A percentile compares a stretch with the other conserved stretches of the same genome.
phyloP scores from a whole-genome alignment of 1,140 invertebrate species.

The Teleogryllus occipitalis region DNA sequence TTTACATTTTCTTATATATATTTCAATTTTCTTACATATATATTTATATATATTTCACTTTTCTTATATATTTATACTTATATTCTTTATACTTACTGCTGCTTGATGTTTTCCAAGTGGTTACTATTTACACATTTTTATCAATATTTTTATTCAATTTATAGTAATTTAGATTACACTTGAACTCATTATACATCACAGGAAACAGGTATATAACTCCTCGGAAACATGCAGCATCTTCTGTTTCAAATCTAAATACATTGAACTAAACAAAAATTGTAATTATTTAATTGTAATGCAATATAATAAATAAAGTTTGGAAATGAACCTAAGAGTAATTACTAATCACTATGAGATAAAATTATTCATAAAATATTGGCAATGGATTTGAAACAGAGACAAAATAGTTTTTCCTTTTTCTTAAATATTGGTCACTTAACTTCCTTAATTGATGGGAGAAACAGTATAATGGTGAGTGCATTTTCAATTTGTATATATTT shows the following conservation, averaged over 20 bases:
- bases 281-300: not conserved
- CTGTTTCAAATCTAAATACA: slow-evolving; percentile 11
- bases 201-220: not conserved
- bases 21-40: not conserved
- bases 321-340: not conserved
- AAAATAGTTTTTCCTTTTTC: slow-evolving; percentile 2
- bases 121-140: not conserved
- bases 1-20: slow-evolving; percentile 21
- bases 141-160: slow-evolving; percentile 9
- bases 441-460: not conserved
- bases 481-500: slow-evolving; percentile 15
- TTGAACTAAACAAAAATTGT: not conserved
- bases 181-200: not conserved
- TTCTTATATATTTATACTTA: slow-evolving; percentile 8
- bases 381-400: slow-evolving; percentile 10
- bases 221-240: not conserved
- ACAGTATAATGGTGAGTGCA: slow-evolving; percentile 15
- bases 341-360: not conserved
- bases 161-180: not conserved
- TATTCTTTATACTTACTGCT: slow-evolving; percentile 6
- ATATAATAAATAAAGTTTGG: not conserved
- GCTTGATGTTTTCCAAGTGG: slow-evolving; percentile 11
- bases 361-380: no score
- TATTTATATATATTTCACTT: slow-evolving; percentile 9
- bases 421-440: slow-evolving; percentile 10